Percentiles rank a stretch among this genome's conserved stretches.
Conservation (phyloP, 1,140 invertebrate species). For the Eciton burchellii region DNA sequence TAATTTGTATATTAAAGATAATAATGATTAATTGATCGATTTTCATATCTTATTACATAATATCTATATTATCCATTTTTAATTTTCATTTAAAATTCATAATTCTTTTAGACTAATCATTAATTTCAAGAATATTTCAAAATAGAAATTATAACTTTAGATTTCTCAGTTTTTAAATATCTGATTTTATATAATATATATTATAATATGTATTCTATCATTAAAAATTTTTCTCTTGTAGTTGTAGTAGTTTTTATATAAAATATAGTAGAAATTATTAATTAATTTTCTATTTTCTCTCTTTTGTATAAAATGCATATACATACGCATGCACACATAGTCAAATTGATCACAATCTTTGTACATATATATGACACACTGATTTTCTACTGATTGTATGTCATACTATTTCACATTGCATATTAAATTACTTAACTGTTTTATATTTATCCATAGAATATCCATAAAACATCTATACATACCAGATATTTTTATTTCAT, state of each 20-base stretch:
- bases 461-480: too few species aligned
- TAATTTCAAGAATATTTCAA: neutral
- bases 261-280: constrained; percentile 25
- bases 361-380: neutral
- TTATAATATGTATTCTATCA: neutral
- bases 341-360: constrained; percentile 6
- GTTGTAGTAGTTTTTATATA: neutral
- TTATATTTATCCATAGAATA: constrained; percentile 32
- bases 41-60: too few species aligned
- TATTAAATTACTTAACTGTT: constrained; percentile 4
- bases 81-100: too few species aligned
- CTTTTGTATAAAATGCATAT: neutral
- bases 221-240: neutral
- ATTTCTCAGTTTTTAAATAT: constrained; percentile 9
- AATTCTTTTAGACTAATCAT: neutral
- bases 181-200: neutral
- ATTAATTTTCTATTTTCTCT: neutral
- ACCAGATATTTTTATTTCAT: constrained; percentile 36
- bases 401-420: constrained; percentile 2
- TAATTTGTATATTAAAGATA: neutral
- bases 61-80: too few species aligned
- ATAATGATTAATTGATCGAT: too few species aligned
- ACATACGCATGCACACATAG: neutral
- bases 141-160: neutral
- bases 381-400: neutral